Conservation (phyloP, 1,140 invertebrate species). For the Drosophila lacertosa region DNA sequence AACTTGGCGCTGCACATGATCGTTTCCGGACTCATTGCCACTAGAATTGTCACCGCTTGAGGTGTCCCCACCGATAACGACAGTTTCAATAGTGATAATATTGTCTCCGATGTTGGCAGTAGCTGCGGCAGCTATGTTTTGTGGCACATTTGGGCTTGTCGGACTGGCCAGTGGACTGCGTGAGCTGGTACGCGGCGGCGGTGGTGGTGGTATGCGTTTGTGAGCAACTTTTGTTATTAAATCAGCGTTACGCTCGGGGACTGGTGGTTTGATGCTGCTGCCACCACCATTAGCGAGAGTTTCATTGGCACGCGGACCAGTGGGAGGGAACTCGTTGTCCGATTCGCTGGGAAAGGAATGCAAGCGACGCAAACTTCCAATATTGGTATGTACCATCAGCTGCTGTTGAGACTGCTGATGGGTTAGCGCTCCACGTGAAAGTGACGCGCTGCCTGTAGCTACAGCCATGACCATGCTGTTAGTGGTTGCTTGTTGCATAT, state of each 20-base stretch:
- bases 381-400: slow-evolving; percentile 84
- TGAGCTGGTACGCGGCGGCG: slow-evolving; percentile 92
- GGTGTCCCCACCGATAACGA: slow-evolving; percentile 36
- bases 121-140: slow-evolving; percentile 73
- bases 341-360: slow-evolving; percentile 91
- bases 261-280: slow-evolving; percentile 87
- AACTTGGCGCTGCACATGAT: slow-evolving; percentile 87
- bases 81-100: slow-evolving; percentile 9
- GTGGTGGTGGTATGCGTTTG: slow-evolving; percentile 92
- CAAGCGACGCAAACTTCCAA: slow-evolving; percentile 87
- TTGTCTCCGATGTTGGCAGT: slow-evolving; percentile 25
- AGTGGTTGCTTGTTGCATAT: slow-evolving; percentile 55
- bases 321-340: slow-evolving; percentile 88
- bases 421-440: slow-evolving; percentile 3
- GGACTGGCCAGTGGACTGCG: slow-evolving; percentile 92
- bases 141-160: slow-evolving; percentile 87
- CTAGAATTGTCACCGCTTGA: slow-evolving; percentile 80
- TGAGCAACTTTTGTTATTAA: slow-evolving; percentile 87
- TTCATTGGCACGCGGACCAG: slow-evolving; percentile 82
- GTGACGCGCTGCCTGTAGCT: slow-evolving; percentile 38
- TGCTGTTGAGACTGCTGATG: slow-evolving; percentile 55
- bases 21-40: slow-evolving; percentile 89
- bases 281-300: slow-evolving; percentile 30
- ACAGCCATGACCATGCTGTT: slow-evolving; percentile 68
- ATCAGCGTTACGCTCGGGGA: slow-evolving; percentile 91